Conservation (phyloP, 37 sponge, comb jelly and placozoan genomes). For the Agelas oroides region DNA sequence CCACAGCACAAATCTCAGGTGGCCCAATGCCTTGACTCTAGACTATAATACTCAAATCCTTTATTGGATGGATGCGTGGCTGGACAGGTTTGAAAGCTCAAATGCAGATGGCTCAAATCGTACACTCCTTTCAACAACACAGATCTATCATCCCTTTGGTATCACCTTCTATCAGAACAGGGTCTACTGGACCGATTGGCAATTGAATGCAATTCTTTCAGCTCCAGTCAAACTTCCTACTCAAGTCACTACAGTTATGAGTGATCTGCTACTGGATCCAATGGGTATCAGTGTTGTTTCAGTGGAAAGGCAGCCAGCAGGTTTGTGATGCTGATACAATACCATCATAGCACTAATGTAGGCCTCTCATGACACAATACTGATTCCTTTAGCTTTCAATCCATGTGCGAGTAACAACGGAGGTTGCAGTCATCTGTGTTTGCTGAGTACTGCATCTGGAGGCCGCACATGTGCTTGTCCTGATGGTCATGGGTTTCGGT, state of each 20-base stretch:
- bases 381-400: constrained; percentile 54
- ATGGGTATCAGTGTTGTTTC: constrained; percentile 5
- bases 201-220: constrained; percentile 9
- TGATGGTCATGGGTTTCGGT: constrained; percentile 8
- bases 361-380: too few species aligned
- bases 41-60: constrained; percentile 33
- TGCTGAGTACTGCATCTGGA: neutral
- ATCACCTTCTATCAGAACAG: constrained; percentile 49
- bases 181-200: constrained; percentile 78
- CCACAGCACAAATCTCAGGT: constrained; percentile 16
- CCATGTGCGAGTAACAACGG: constrained; percentile 51
- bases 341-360: too few species aligned
- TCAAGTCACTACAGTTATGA: neutral
- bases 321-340: too few species aligned
- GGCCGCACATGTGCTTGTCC: constrained; percentile 61
- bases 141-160: constrained; percentile 50
- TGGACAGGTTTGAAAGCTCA: constrained; percentile 28
- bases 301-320: neutral
- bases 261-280: neutral
- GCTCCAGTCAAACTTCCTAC: neutral
- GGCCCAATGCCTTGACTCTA: constrained; percentile 50
- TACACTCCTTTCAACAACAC: neutral
- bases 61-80: constrained; percentile 30
- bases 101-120: constrained; percentile 25
- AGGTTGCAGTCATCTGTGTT: constrained; percentile 71